phyloP scores from a whole-genome alignment of 2,113 vertebrate species.

The Microcebus lehilahytsara region DNA sequence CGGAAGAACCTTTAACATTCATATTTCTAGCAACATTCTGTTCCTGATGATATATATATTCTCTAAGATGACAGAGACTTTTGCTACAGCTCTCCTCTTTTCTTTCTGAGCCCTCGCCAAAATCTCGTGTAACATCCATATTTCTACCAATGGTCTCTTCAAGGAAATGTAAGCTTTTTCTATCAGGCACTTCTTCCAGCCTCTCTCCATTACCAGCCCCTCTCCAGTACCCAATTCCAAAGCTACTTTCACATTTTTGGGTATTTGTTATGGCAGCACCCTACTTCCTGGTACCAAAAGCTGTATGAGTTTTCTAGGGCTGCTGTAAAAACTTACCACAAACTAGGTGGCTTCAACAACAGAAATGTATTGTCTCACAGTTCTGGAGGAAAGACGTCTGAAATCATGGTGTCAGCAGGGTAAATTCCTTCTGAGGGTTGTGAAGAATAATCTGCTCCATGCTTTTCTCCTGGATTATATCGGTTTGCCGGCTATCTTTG shows the following conservation, averaged over 20 bases:
- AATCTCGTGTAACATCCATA: neutral
- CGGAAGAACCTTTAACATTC: too few species aligned
- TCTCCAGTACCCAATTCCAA: neutral
- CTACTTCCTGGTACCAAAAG: neutral
- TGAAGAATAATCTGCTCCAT: too few species aligned
- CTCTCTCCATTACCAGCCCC: neutral
- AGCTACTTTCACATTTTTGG: neutral
- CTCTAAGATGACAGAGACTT: too few species aligned
- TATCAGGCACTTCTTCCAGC: neutral
- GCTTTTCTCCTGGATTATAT: too few species aligned
- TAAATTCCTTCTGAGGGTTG: too few species aligned
- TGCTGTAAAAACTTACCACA: neutral
- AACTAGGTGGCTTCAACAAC: neutral
- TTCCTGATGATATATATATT: too few species aligned
- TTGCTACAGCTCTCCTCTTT: too few species aligned
- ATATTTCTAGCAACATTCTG: too few species aligned
- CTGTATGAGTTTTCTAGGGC: neutral
- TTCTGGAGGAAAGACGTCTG: neutral
- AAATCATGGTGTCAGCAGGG: too few species aligned
- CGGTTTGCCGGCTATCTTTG: too few species aligned
- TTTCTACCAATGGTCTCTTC: neutral
- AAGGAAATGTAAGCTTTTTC: neutral
- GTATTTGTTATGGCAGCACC: neutral
- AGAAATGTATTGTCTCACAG: neutral
- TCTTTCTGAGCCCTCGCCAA: neutral